Conservation (phyloP, 2,113 vertebrate genomes). For the Ceuthmochares aereus region DNA sequence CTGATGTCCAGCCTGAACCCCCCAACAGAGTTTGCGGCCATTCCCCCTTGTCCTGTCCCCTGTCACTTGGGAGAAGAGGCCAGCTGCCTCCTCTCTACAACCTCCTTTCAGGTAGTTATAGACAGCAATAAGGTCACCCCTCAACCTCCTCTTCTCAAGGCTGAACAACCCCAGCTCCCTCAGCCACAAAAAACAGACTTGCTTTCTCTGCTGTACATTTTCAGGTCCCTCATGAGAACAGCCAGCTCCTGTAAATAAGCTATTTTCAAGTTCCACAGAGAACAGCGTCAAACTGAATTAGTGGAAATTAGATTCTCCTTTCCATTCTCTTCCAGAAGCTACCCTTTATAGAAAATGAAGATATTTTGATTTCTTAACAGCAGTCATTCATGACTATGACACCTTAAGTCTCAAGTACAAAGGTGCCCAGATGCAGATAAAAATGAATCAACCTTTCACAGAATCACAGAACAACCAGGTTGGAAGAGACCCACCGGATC, state of each 20-base stretch:
- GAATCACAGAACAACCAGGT: no score
- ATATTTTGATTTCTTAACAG: not conserved
- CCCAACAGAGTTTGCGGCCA: no score
- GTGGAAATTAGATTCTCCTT: not conserved
- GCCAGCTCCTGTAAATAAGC: not conserved
- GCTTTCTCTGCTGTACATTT: not conserved
- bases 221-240: not conserved
- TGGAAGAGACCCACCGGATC: no score
- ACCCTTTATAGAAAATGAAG: not conserved
- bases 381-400: not conserved
- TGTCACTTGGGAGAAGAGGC: no score
- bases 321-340: not conserved
- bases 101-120: no score
- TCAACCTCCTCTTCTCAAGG: no score
- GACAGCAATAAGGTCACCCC: no score
- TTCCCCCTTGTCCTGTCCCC: no score
- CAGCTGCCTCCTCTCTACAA: no score
- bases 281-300: not conserved
- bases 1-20: no score
- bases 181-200: not conserved
- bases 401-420: not conserved
- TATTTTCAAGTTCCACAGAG: not conserved
- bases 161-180: no score
- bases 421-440: not conserved
- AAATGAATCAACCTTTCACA: not conserved